Percentiles rank a stretch among this genome's conserved stretches.
phyloP scores from a whole-genome alignment of 1,140 invertebrate genomes.

The Brachionus calyciflorus region DNA sequence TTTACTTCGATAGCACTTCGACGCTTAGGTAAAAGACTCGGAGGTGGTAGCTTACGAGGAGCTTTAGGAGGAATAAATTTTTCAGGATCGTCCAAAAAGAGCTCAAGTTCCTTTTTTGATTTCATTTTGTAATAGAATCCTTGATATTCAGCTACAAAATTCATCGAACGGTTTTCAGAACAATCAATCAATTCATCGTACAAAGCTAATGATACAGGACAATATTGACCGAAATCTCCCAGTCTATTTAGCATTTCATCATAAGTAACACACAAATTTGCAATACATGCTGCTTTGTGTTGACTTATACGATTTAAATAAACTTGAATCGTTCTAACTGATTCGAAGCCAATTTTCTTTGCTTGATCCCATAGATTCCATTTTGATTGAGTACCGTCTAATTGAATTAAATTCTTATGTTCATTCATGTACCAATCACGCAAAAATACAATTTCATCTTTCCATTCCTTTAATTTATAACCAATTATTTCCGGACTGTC shows the following conservation, averaged over 20 bases:
- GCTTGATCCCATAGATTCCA: constrained; percentile 58
- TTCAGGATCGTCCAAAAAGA: constrained; percentile 57
- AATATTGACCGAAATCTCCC: constrained; percentile 59
- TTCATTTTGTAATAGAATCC: constrained; percentile 50
- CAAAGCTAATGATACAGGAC: constrained; percentile 58
- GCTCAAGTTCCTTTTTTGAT: constrained; percentile 51
- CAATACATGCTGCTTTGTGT: constrained; percentile 55
- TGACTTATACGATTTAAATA: constrained; percentile 27
- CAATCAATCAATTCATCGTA: constrained; percentile 59
- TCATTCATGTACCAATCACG: constrained; percentile 56
- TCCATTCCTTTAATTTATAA: constrained; percentile 54
- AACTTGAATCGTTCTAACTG: constrained; percentile 8
- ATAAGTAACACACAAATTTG: constrained; percentile 59
- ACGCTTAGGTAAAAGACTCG: constrained; percentile 53
- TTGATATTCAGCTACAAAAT: constrained; percentile 60
- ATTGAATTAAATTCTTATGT: constrained; percentile 54
- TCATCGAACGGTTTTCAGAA: constrained; percentile 51
- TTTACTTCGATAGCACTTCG: constrained; percentile 51
- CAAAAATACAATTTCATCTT: constrained; percentile 52
- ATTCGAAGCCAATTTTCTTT: constrained; percentile 26
- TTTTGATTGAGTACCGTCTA: constrained; percentile 56
- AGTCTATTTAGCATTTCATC: constrained; percentile 57
- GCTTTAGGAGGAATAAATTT: constrained; percentile 57
- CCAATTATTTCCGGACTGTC: constrained; percentile 59
- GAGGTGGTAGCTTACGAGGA: constrained; percentile 53